Base-by-base conservation (phyloP, 2,888 invertebrate species). In the Apamea sordens region DNA sequence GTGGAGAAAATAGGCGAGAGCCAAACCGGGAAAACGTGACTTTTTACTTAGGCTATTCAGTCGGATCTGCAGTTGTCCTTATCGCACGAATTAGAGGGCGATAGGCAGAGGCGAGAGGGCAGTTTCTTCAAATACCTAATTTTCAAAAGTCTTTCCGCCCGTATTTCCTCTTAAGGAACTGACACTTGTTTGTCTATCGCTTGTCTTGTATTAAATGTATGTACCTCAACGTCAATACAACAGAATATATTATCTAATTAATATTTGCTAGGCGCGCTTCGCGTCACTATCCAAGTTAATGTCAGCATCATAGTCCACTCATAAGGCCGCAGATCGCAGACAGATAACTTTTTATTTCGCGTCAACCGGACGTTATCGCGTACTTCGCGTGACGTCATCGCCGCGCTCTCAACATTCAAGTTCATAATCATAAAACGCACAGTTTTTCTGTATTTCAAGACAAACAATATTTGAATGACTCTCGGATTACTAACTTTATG, bases 401-500 rank as follows among this genome's bases (percentile, higher is more conserved):
- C 53, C 61, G 47, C 44, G 53, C 68, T 76, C 76, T 53, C 69
- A 65, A 61, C 59, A 50, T 32, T 53, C 50, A 77, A 80, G 67
- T 56, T 53, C 41, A 77, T 65, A 59, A 65, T 53, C 41, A 77
- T 65, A 59, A 65, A 76, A 65, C n/a, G 47, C 32, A 61, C 11
- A 50, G 69, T 82, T 81, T 63, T 78, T 63, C 67, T 84, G 28
- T 72, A 79, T 56, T 56, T 41, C 36, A 11, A 80, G 68, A 21
- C 28, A 15, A 63, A 77, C 61, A 70, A 82, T 82, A 73, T 82
- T 68, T 63, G 65, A 77, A 79, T 87, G 73, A 64, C 64, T 76
- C 61, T 76, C 50, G 47, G 59, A 76, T 71, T 71, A 74, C 65
- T 63, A 74, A 80, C 67, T 50, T 80, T 82, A 86, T 84, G 80